Percentiles rank a stretch among this genome's conserved stretches.
Conservation (phyloP, 2,113 vertebrate genomes). For the Chionis minor region DNA sequence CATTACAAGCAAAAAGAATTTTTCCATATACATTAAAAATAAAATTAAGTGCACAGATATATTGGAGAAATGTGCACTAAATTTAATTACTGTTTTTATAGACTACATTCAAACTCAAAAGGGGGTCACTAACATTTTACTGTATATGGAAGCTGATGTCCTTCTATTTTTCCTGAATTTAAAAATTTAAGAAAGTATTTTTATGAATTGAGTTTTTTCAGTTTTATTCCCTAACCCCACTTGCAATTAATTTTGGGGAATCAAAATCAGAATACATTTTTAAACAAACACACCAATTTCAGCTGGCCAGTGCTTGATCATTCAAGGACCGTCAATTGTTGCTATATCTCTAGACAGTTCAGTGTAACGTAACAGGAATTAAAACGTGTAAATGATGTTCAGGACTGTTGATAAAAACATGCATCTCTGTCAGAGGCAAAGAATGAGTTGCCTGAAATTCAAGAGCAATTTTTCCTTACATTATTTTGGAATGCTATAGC, state of each 20-base stretch:
- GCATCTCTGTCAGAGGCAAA: background rate
- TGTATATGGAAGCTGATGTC: background rate
- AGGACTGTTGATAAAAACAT: background rate
- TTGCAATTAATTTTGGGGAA: background rate
- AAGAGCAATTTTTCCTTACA: background rate
- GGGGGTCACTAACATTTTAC: slow-evolving; percentile 22
- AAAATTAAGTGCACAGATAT: slow-evolving; percentile 43
- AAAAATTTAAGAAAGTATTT: slow-evolving; percentile 30
- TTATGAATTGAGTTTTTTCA: background rate
- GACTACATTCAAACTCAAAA: background rate
- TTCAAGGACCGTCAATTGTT: background rate
- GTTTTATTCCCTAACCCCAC: background rate
- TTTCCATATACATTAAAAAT: slow-evolving; percentile 52
- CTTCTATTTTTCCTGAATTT: slow-evolving; percentile 32
- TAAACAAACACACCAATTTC: background rate
- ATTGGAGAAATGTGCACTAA: background rate
- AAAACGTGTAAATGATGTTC: background rate
- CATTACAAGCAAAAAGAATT: slow-evolving; percentile 39
- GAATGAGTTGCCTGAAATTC: background rate
- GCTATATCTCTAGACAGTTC: background rate
- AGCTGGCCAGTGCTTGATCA: background rate
- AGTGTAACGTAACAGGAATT: background rate
- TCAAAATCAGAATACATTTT: background rate
- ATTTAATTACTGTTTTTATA: background rate
- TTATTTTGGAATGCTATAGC: background rate